Base-by-base conservation (phyloP, 2,888 invertebrate genomes). In the Platynereis dumerilii region DNA sequence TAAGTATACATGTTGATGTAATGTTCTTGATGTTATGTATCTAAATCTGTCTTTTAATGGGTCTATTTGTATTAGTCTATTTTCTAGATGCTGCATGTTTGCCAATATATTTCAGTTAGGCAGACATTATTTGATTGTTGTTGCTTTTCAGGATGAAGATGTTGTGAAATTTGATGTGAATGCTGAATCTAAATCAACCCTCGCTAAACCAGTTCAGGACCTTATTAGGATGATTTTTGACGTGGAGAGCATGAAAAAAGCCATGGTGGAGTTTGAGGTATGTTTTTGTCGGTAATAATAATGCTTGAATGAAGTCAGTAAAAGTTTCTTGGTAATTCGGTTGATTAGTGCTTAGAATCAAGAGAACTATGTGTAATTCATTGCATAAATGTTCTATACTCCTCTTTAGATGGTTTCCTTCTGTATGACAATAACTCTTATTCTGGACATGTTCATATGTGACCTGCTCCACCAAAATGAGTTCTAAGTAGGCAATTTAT, bases 251-350 rank as follows among this genome's bases (percentile, higher is more conserved):
- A 98, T 99, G 97, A 95, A 95, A 81, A 90, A 90, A 80, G 91
- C 93, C 0, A 90, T 99, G 89, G 83, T 92, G 79, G 96, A 97
- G 81, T 97, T 96, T 85, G 96, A 99, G 86, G 91, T 91, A 76
- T 72, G 75, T 60, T 12, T 42, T 42, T 12, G 42, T n/a, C n/a
- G n/a, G n/a, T n/a, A n/a, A n/a, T n/a, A n/a, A n/a, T n/a, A n/a
- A n/a, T n/a, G n/a, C n/a, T n/a, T n/a, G n/a, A n/a, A n/a, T n/a
- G 10, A 27, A 27, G 17, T 27, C 17, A 53, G n/a, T n/a, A n/a
- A n/a, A n/a, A n/a, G n/a, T n/a, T n/a, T n/a, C n/a, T n/a, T n/a
- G n/a, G n/a, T n/a, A n/a, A n/a, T n/a, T n/a, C n/a, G n/a, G n/a
- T n/a, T n/a, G n/a, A n/a, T n/a, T n/a, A n/a, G n/a, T n/a, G n/a